These are phyloP conservation scores for Istiophorus platypterus DNA, from an alignment of 2,113 vertebrate species.

Conservation along the genomic window DNA sequence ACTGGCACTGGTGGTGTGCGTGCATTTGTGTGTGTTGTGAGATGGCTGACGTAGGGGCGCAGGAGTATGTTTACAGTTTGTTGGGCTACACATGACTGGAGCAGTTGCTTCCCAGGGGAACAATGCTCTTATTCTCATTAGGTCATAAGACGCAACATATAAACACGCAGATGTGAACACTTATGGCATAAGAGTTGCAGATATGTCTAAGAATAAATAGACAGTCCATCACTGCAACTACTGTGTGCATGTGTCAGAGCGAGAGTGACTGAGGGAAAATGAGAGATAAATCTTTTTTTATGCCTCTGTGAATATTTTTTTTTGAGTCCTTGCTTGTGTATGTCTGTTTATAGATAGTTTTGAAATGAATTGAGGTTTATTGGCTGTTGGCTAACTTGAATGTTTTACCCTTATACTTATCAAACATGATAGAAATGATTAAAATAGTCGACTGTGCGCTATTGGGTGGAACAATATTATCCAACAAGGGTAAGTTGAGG, in stretches of 20 bases:
- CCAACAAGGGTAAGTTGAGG: not conserved
- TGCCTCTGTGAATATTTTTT: conserved; percentile 35
- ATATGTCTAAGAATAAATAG: conserved; percentile 76
- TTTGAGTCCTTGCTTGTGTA: conserved; percentile 16
- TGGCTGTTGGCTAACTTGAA: not conserved
- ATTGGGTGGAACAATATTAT: conserved; percentile 8
- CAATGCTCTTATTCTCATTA: conserved; percentile 77
- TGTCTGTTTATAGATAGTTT: not conserved
- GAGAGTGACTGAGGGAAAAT: conserved; percentile 46
- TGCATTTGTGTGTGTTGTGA: conserved; percentile 52
- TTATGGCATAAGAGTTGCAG: conserved; percentile 65
- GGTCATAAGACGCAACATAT: conserved; percentile 70
- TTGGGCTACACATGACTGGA: conserved; percentile 62
- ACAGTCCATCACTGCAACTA: conserved; percentile 60
- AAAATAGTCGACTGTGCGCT: not conserved
- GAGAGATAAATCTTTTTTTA: conserved; percentile 17
- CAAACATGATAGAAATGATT: not conserved
- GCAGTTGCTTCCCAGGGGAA: conserved; percentile 73
- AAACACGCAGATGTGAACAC: conserved; percentile 80
- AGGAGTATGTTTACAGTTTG: conserved; percentile 80
- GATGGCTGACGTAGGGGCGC: conserved; percentile 49
- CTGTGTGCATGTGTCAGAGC: conserved; percentile 45
- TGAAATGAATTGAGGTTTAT: not conserved
- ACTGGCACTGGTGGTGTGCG: conserved; percentile 37
- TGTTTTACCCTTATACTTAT: not conserved